Conservation (phyloP, 2,797 vertebrate species). For the Amazonetta brasiliensis region DNA sequence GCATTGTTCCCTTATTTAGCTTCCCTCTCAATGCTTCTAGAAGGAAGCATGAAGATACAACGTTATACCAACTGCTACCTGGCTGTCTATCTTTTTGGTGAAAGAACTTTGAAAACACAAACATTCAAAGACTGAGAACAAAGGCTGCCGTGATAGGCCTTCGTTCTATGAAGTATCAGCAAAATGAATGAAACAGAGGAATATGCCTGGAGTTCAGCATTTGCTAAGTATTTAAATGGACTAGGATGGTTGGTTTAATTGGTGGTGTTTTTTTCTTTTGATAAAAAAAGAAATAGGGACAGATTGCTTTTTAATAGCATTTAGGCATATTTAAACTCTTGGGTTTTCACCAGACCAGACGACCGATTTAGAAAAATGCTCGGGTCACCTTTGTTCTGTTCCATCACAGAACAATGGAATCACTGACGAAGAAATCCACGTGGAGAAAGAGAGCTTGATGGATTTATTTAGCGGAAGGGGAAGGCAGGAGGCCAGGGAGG, state of each 20-base stretch:
- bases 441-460: not conserved
- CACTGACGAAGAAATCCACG: slow-evolving; percentile 35
- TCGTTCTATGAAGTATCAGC: not conserved
- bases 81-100: not conserved
- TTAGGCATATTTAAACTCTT: not conserved
- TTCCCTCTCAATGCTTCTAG: not conserved
- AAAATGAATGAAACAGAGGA: not conserved
- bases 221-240: not conserved
- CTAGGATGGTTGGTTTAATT: not conserved
- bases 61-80: not conserved
- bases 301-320: not conserved
- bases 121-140: not conserved
- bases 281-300: too few relatives aligned
- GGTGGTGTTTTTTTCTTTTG: too few relatives aligned
- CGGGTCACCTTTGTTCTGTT: slow-evolving; percentile 21
- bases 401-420: slow-evolving; percentile 31
- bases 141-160: not conserved
- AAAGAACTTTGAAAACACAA: not conserved
- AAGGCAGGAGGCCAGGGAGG: not conserved
- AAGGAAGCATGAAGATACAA: not conserved
- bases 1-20: not conserved
- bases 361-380: slow-evolving; percentile 5
- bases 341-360: not conserved
- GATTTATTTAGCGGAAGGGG: not conserved
- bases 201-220: not conserved